Conservation (phyloP, 1,140 invertebrate species). For the Teleopsis dalmanni region DNA sequence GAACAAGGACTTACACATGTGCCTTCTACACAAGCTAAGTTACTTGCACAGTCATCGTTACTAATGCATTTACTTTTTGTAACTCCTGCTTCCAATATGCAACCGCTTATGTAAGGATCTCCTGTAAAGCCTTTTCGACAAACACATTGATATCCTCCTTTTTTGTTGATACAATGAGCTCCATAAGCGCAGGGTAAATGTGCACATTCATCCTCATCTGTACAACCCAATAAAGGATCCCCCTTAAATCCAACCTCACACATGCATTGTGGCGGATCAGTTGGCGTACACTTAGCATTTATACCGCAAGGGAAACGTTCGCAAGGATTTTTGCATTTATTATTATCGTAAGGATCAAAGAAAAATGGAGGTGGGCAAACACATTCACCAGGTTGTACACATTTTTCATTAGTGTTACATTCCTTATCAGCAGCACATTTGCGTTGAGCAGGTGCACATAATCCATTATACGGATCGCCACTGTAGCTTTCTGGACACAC, state of each 20-base stretch:
- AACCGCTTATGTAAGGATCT: slow-evolving; percentile 75
- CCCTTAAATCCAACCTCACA: slow-evolving; percentile 78
- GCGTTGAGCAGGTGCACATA: slow-evolving; percentile 72
- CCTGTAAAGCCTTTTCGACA: slow-evolving; percentile 74
- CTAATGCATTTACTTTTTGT: slow-evolving; percentile 56
- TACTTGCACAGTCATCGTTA: slow-evolving; percentile 72
- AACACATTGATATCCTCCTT: slow-evolving; percentile 75
- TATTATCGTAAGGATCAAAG: slow-evolving; percentile 67
- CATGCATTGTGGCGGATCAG: slow-evolving; percentile 80
- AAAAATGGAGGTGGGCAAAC: slow-evolving; percentile 83
- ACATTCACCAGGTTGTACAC: slow-evolving; percentile 82
- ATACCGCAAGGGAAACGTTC: slow-evolving; percentile 81
- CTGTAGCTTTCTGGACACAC: slow-evolving; percentile 70
- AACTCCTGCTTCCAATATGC: slow-evolving; percentile 49
- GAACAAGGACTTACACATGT: slow-evolving; percentile 75
- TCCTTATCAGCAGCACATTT: slow-evolving; percentile 73
- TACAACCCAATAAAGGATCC: slow-evolving; percentile 72
- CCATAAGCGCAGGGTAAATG: slow-evolving; percentile 70
- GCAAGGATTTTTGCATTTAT: slow-evolving; percentile 82
- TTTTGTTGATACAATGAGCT: slow-evolving; percentile 78
- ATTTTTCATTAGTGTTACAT: slow-evolving; percentile 80
- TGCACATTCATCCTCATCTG: slow-evolving; percentile 75
- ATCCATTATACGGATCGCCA: slow-evolving; percentile 57
- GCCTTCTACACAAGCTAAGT: slow-evolving; percentile 66
- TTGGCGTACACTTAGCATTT: slow-evolving; percentile 86